Evolutionary conservation across 2,113 vertebrate genomes (phyloP).

Genomic region (Nothoprocta pentlandii): DNA sequence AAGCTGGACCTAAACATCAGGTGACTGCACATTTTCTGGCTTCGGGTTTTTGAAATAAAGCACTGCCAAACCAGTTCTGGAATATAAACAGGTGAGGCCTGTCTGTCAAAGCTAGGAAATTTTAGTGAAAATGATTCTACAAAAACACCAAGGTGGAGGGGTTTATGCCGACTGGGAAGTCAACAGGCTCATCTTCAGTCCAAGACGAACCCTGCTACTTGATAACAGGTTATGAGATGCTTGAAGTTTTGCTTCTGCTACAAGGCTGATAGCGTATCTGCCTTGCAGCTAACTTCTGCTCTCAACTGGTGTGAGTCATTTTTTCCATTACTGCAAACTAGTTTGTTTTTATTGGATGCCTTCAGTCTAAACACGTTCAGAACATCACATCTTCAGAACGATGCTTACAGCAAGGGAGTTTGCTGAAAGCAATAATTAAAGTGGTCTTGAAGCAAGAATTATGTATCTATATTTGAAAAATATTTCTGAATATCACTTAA

Average conservation of each 20-base stretch:
- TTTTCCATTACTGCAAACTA: conserved; percentile 66
- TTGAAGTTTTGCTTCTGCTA: conserved; percentile 43
- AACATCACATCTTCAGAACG: neutral
- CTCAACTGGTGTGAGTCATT: conserved; percentile 38
- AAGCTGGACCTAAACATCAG: neutral
- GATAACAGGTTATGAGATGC: neutral
- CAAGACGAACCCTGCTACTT: neutral
- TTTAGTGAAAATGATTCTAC: neutral
- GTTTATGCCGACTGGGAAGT: neutral
- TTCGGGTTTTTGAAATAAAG: neutral
- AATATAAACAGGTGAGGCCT: neutral
- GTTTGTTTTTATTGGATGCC: conserved; percentile 62
- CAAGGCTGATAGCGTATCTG: conserved; percentile 25
- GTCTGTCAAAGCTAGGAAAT: neutral
- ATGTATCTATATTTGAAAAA: neutral
- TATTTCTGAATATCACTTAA: neutral
- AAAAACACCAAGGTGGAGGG: neutral
- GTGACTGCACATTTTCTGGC: neutral
- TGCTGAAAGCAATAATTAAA: conserved; percentile 7
- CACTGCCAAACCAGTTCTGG: neutral
- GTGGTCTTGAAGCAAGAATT: neutral
- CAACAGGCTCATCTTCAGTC: neutral
- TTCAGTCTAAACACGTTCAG: conserved; percentile 13
- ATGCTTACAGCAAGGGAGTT: conserved; percentile 10
- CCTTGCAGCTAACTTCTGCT: conserved; percentile 56